These are phyloP conservation scores for Anastatus disparis DNA, from an alignment of 1,140 invertebrate genomes.

Conservation along the genomic window DNA sequence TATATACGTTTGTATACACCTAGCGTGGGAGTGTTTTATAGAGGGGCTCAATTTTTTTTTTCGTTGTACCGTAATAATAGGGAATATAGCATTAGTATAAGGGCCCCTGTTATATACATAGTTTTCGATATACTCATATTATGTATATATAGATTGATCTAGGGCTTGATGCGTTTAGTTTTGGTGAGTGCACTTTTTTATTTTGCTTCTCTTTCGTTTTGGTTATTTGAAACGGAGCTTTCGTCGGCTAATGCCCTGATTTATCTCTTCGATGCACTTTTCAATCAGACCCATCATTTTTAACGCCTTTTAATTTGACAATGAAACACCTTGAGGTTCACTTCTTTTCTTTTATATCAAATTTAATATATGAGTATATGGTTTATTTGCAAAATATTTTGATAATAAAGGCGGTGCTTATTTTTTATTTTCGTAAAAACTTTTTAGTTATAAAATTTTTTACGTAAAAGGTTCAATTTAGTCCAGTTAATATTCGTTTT, in stretches of 20 bases:
- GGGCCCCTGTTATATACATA: neutral
- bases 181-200: neutral
- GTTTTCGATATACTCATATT: neutral
- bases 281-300: slow-evolving; percentile 17
- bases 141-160: slow-evolving; percentile 16
- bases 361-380: no score
- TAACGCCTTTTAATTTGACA: slow-evolving; percentile 28
- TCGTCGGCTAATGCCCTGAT: neutral
- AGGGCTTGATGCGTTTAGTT: neutral
- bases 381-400: no score
- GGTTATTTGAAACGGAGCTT: neutral
- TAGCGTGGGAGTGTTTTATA: slow-evolving; percentile 65
- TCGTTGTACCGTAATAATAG: slow-evolving; percentile 59
- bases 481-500: no score
- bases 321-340: neutral
- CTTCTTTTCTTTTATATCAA: neutral
- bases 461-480: no score
- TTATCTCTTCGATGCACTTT: slow-evolving; percentile 33
- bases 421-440: no score
- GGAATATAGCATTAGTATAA: slow-evolving; percentile 49
- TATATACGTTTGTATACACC: no score
- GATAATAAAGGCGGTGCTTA: no score
- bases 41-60: slow-evolving; percentile 30
- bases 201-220: neutral
- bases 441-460: no score